Base-by-base conservation (phyloP, 2,797 vertebrate genomes). In the Siniperca obscura region DNA sequence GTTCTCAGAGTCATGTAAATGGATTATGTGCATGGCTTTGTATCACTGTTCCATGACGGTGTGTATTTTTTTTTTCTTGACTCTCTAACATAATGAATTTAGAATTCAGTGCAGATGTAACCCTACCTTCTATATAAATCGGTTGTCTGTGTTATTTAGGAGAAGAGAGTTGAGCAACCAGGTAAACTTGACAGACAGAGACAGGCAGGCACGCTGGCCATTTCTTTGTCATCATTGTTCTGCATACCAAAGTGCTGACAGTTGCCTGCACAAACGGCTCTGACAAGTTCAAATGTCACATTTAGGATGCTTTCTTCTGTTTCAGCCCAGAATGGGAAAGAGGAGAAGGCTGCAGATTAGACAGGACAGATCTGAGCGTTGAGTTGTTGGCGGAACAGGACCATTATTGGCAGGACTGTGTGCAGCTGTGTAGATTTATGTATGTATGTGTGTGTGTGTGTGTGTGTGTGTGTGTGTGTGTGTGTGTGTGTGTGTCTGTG, bases 271-370 rank as follows among this genome's bases (percentile, higher is more conserved):
- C 80, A 84, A 94, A 90, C 70, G 65, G 88, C 94, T 87, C 89
- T 57, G 89, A 92, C 94, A 92, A 94, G 95, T 95, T 94, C 93
- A 93, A 94, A 90, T 94, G 92, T 94, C 92, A 91, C 86, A 68
- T 91, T 94, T 89, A 86, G 90, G 92, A 92, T 74, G 86, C 82
- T 88, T 94, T 92, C 90, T 91, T 91, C 71, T 91, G 90, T 93
- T 93, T 91, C 82, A 85, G 83, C 38, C 53, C 76, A 48, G 62
- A 73, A 70, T 52, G 40, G 70, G 87, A 87, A 94, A 93, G 74
- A 42, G 22, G 90, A 94, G 91, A 92, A 38, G 53, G 69, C 70
- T 30, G 78, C 34, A 42, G 71, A 89, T 92, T 91, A 93, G 77
- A 84, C 56, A 17, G 78, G 64, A 78, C 83, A 76, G 83, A 87